These are phyloP conservation scores for Hafferia zeledoni DNA, from an alignment of 2,797 vertebrate species.

Conservation along the genomic window DNA sequence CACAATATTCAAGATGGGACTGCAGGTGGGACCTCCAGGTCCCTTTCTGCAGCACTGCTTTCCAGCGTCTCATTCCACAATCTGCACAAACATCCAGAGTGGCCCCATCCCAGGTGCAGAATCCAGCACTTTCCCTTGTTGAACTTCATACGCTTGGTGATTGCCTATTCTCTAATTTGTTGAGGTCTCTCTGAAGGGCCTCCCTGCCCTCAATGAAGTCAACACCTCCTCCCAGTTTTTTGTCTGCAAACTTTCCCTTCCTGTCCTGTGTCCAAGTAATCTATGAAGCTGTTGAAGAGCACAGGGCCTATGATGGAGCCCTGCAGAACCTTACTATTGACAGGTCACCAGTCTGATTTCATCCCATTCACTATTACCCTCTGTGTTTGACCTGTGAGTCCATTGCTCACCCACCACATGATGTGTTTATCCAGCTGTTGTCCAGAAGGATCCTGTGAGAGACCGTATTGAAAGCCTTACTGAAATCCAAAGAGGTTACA, in stretches of 20 bases:
- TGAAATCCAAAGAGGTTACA: background rate
- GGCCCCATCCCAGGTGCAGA: background rate
- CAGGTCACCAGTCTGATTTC: background rate
- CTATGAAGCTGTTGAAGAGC: background rate
- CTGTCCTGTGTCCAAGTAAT: background rate
- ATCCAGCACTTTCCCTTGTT: background rate
- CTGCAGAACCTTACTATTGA: background rate
- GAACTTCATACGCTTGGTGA: background rate
- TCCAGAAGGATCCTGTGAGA: background rate
- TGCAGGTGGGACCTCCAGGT: too few relatives aligned
- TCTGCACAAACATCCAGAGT: background rate
- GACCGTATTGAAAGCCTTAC: background rate
- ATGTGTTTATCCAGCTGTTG: background rate
- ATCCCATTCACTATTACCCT: background rate
- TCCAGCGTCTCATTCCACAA: background rate
- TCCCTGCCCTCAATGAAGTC: too few relatives aligned
- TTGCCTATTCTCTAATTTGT: background rate
- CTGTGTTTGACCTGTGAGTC: background rate
- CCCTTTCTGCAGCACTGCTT: background rate
- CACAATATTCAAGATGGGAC: background rate
- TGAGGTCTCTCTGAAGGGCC: background rate
- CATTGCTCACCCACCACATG: background rate
- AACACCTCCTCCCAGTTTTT: background rate
- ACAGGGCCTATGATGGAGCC: background rate
- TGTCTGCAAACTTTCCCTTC: background rate